Conservation (phyloP, 2,797 vertebrate genomes). For the Chrosomus eos region DNA sequence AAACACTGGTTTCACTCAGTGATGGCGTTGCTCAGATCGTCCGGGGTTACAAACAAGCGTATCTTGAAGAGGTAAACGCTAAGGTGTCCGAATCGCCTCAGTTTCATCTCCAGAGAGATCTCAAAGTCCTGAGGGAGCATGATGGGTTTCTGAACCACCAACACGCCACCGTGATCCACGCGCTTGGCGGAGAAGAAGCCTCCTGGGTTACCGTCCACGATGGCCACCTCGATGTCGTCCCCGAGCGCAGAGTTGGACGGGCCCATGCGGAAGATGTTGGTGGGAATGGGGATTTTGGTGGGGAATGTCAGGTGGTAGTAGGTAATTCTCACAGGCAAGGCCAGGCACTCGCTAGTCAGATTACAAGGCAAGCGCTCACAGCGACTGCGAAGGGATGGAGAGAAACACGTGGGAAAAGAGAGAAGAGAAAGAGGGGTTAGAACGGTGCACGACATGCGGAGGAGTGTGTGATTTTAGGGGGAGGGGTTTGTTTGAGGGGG, state of each 20-base stretch:
- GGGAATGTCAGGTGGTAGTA: constrained; percentile 98
- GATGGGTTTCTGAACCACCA: constrained; percentile 87
- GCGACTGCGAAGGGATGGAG: constrained; percentile 82
- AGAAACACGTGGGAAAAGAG: constrained; percentile 54
- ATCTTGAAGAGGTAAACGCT: constrained; percentile 91
- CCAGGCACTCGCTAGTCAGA: constrained; percentile 92
- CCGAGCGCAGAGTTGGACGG: constrained; percentile 86
- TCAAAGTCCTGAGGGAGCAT: constrained; percentile 87
- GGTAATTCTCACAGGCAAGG: constrained; percentile 96
- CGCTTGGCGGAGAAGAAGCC: constrained; percentile 87
- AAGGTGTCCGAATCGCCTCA: constrained; percentile 82
- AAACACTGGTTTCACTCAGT: constrained; percentile 25
- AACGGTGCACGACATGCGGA: constrained; percentile 75
- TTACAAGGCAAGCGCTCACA: constrained; percentile 99
- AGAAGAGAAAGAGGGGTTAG: constrained; percentile 56
- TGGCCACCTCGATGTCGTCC: constrained; percentile 90
- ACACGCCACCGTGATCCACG: constrained; percentile 83
- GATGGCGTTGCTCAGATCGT: constrained; percentile 74
- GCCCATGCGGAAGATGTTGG: constrained; percentile 98
- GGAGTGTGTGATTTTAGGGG: constrained; percentile 24
- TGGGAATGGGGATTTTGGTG: constrained; percentile 92
- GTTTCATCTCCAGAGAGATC: constrained; percentile 89
- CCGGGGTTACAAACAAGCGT: constrained; percentile 89
- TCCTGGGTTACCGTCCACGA: constrained; percentile 89
- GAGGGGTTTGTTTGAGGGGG: constrained; percentile 26